phyloP scores from a whole-genome alignment of 1,140 invertebrate genomes.

The Glossosoma conforme region DNA sequence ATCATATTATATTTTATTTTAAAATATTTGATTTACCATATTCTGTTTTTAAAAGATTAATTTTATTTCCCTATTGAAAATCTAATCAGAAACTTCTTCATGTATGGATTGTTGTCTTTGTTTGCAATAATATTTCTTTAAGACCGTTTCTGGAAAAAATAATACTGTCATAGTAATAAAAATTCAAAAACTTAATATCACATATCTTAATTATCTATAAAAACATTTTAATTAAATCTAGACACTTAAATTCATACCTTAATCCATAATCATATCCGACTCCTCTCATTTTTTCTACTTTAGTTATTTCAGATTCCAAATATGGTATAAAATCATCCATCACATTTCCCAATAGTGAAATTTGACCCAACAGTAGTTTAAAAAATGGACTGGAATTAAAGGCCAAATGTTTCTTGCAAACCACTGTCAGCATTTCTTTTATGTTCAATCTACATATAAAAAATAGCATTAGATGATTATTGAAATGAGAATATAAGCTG shows the following conservation, averaged over 20 bases:
- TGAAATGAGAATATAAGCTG: neutral
- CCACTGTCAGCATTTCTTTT: slow-evolving; percentile 18
- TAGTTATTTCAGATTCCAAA: slow-evolving; percentile 21
- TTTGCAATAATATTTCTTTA: slow-evolving; percentile 14
- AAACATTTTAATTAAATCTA: slow-evolving; percentile 1
- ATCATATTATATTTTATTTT: neutral
- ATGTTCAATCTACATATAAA: slow-evolving; percentile 8
- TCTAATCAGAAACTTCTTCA: neutral
- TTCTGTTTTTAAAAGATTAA: neutral
- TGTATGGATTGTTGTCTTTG: slow-evolving; percentile 3
- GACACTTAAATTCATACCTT: slow-evolving; percentile 14
- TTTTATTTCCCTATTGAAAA: neutral
- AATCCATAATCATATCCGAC: slow-evolving; percentile 28
- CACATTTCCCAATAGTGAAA: slow-evolving; percentile 2
- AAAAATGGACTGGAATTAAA: slow-evolving; percentile 28
- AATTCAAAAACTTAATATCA: slow-evolving; percentile 4
- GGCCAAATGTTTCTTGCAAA: slow-evolving; percentile 26
- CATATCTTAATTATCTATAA: neutral
- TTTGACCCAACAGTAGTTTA: slow-evolving; percentile 15
- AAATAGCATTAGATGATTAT: neutral
- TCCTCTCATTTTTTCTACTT: slow-evolving; percentile 30
- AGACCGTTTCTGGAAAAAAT: slow-evolving; percentile 27
- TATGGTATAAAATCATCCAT: slow-evolving; percentile 14
- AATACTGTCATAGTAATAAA: neutral
- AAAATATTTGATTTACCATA: neutral